Base-by-base conservation (phyloP, 1,140 invertebrate genomes). In the Cheumatopsyche charites region DNA sequence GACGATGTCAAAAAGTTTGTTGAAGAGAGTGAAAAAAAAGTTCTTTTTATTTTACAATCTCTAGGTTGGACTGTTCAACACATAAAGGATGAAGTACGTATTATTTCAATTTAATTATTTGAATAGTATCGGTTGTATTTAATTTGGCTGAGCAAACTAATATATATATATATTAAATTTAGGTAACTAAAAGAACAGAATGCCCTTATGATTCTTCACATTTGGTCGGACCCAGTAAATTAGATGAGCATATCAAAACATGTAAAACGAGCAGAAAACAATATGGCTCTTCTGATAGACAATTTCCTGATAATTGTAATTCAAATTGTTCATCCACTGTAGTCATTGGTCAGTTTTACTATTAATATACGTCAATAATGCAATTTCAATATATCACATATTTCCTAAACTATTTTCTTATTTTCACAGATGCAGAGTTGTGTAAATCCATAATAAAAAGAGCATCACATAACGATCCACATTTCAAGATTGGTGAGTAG, bases 171-270 rank as follows among this genome's bases (percentile, higher is more conserved):
- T 1, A 66, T 23, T 45, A 66, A 36, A 66, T 45, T 45, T 66
- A 70, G 55, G 2, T 62, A 45, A 15, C 7, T 36, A 43, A 21
- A 65, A 49, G 43, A 62, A 58, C 66, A 1, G 21, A 69, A 66
- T 75, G 73, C 41, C 67, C 73, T 29, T 29, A 68, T 29, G 70
- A 75, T 61, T 12, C 23, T 17, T 69, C 67, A 6, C 73, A 75
- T 47, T 68, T 55, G 26, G 13, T 75, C 12, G n/a, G 43, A 23
- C 7, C 45, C 6, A 23, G n/a, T 19, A 68, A 68, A 17, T 55
- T 68, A 47, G 55, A 68, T 25, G 1, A 55, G 12, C 66, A 68
- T 23, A 29, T 55, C 5, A 15, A 68, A 9, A 55, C 9, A 3
- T 68, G 66, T 25, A 41, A 52, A 26, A 55, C 17, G 17, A 17